These are phyloP conservation scores for Triplophysa dalaica DNA, from an alignment of 2,113 vertebrate species.

Conservation along the genomic window DNA sequence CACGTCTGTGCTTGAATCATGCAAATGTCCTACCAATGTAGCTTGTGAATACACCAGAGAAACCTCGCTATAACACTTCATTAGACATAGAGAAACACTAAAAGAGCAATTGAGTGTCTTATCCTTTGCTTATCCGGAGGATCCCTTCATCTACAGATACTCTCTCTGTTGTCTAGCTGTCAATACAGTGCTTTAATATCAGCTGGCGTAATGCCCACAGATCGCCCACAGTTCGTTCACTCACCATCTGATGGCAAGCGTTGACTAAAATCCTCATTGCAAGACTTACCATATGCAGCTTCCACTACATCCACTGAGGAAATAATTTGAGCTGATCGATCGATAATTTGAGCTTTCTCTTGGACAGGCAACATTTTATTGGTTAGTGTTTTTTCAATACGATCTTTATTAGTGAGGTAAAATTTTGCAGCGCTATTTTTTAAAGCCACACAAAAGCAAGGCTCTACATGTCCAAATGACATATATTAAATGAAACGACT, in stretches of 20 bases:
- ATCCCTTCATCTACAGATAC: constrained; percentile 17
- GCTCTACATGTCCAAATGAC: too few species aligned
- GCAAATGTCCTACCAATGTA: background rate
- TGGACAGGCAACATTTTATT: too few species aligned
- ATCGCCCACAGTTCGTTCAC: background rate
- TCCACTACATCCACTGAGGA: too few species aligned
- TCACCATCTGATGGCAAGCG: background rate
- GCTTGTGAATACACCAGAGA: background rate
- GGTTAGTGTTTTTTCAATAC: too few species aligned
- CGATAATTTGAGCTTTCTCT: too few species aligned
- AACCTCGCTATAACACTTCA: background rate
- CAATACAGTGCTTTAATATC: background rate
- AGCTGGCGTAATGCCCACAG: background rate
- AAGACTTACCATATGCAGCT: too few species aligned
- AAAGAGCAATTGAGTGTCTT: background rate
- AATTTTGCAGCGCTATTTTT: too few species aligned
- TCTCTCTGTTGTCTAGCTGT: background rate
- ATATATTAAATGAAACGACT: too few species aligned
- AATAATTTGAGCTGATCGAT: too few species aligned
- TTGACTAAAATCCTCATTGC: background rate
- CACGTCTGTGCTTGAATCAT: background rate
- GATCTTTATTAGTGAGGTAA: too few species aligned
- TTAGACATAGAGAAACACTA: constrained; percentile 5
- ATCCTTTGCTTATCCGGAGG: constrained; percentile 9
- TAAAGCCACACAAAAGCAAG: too few species aligned